Evolutionary conservation across 2,888 invertebrate genomes (phyloP).

Genomic region (Opisthograptis luteolata): DNA sequence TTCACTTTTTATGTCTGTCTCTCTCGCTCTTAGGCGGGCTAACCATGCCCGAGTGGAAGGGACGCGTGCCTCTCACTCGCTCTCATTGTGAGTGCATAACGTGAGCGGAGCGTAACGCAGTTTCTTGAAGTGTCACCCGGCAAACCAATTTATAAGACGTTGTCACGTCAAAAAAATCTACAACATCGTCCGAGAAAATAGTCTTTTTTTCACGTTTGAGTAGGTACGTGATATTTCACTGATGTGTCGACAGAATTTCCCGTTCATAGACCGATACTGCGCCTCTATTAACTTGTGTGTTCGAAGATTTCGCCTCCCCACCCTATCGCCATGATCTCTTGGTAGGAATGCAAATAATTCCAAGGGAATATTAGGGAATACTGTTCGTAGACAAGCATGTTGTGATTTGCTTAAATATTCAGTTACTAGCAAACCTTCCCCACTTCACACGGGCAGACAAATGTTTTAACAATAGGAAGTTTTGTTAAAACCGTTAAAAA

Average conservation of each 20-base stretch:
- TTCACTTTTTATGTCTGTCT: too few species aligned
- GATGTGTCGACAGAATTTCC: background rate
- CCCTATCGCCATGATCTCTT: background rate
- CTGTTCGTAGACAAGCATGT: conserved; percentile 11
- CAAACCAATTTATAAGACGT: too few species aligned
- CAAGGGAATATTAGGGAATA: conserved; percentile 9
- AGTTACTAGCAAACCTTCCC: conserved; percentile 1
- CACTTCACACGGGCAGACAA: background rate
- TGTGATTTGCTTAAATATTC: conserved; percentile 21
- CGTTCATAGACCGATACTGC: background rate
- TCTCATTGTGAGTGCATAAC: too few species aligned
- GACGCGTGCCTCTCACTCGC: too few species aligned
- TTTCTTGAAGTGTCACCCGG: too few species aligned
- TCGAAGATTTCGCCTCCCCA: background rate
- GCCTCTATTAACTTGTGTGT: background rate
- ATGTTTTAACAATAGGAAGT: background rate
- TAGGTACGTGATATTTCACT: conserved; percentile 5
- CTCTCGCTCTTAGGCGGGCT: too few species aligned
- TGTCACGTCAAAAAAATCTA: too few species aligned
- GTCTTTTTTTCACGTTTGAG: too few species aligned
- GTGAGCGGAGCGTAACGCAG: too few species aligned
- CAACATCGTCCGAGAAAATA: too few species aligned
- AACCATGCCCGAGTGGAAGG: too few species aligned
- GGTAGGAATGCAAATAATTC: conserved; percentile 19
- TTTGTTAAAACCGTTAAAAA: too few species aligned